These are phyloP conservation scores for Serinus canaria DNA, from an alignment of 2,113 vertebrate genomes.

Conservation along the genomic window DNA sequence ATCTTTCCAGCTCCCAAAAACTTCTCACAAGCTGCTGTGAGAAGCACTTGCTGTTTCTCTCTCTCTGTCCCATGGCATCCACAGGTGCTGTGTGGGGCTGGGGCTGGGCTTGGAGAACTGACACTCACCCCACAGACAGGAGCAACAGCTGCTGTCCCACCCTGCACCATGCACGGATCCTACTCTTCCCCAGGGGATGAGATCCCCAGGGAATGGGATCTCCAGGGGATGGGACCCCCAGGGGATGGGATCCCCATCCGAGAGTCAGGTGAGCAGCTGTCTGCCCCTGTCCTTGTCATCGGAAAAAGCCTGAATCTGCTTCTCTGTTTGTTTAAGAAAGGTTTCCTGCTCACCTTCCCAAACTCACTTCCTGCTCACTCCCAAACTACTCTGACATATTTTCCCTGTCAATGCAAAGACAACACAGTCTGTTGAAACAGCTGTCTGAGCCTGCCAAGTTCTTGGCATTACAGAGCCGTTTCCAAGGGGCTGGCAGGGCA, in stretches of 20 bases:
- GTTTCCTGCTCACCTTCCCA: slow-evolving; percentile 18
- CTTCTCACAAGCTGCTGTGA: no score
- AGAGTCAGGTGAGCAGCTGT: fast-evolving
- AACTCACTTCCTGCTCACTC: no score
- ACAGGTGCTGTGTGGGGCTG: not conserved
- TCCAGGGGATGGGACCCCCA: no score
- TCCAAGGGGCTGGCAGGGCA: not conserved
- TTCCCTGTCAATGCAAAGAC: slow-evolving; percentile 50
- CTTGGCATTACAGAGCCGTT: not conserved
- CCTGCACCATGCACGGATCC: not conserved
- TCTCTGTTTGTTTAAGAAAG: not conserved
- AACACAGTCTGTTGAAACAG: slow-evolving; percentile 56
- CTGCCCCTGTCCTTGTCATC: not conserved
- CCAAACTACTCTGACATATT: slow-evolving; percentile 50
- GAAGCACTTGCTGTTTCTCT: no score
- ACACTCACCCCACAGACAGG: not conserved
- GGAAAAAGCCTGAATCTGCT: not conserved
- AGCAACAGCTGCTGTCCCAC: not conserved
- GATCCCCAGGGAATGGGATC: no score
- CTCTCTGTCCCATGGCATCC: no score
- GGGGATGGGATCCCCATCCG: no score
- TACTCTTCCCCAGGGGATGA: not conserved
- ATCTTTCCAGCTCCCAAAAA: no score
- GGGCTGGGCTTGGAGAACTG: not conserved
- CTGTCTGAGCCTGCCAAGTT: slow-evolving; percentile 17